Conservation (phyloP, 2,888 invertebrate species). For the Alloplasta piceator region DNA sequence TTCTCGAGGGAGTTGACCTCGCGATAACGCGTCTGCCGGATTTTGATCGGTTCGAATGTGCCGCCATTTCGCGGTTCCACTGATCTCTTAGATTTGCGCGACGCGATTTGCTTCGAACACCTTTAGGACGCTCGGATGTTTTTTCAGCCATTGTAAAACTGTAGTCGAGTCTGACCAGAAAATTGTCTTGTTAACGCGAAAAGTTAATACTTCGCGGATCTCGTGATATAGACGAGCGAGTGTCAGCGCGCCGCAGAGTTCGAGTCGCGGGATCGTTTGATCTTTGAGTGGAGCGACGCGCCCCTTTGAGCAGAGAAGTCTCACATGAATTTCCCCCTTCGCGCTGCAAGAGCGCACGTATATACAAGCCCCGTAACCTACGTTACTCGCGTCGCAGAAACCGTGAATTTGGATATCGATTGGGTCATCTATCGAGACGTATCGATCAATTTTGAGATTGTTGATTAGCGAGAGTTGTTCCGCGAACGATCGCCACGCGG, state of each 20-base stretch:
- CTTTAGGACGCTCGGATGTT: conserved; percentile 57
- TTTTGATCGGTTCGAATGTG: conserved; percentile 49
- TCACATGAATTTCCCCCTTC: conserved; percentile 20
- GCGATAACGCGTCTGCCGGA: conserved; percentile 13
- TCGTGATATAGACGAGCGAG: conserved; percentile 57
- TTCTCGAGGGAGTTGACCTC: conserved; percentile 29
- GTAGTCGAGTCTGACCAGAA: conserved; percentile 71
- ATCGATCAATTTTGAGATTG: conserved; percentile 36
- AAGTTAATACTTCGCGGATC: conserved; percentile 31
- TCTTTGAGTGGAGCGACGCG: conserved; percentile 72
- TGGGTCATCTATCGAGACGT: conserved; percentile 14
- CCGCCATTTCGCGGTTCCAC: conserved; percentile 53
- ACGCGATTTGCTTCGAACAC: conserved; percentile 69
- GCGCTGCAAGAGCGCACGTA: conserved; percentile 58
- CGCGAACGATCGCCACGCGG: conserved; percentile 30
- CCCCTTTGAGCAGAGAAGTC: conserved; percentile 71
- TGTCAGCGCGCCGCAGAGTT: conserved; percentile 69
- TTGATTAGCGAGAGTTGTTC: conserved; percentile 29
- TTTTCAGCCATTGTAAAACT: conserved; percentile 67
- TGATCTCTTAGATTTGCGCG: conserved; percentile 64
- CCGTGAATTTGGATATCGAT: conserved; percentile 65
- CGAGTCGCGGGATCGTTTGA: conserved; percentile 68
- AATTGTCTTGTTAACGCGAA: conserved; percentile 21
- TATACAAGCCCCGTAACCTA: conserved; percentile 66
- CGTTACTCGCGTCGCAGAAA: conserved; percentile 66